Evolutionary conservation across 2,113 vertebrate species (phyloP), one percentile per base, ranked within the genome.

Genomic region (Hydrolagus affinis): DNA sequence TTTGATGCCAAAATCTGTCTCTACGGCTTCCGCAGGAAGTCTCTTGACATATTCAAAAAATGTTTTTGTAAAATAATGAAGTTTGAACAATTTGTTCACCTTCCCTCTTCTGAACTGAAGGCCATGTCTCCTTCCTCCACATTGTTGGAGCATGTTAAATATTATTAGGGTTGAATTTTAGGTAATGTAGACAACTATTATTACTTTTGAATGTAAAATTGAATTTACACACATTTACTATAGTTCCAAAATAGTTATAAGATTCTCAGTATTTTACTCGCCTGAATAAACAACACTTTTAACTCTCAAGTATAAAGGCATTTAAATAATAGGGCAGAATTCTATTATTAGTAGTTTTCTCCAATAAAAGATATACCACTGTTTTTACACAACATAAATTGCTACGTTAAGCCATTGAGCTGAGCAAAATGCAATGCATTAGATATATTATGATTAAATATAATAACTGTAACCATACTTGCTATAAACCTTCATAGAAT

Each of bases 401-500:
- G 25, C 66, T 83, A 83, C 78, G 28, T 66, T 14, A 21, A 83
- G 62, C 66, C 78, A 83, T 66, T 8, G 8, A 66, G 78, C 78
- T 83, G 78, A 66, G 62, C 25, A 83, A 83, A 83, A 83, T 83
- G 66, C 78, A 92, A 92, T 93, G 90, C 93, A 94, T 94, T 94
- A 93, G 92, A 90, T 91, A 93, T 91, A 91, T 90, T 90, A 90
- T 91, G 92, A 94, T 93, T 94, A 94, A 94, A 78, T 83, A 86
- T 78, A 83, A 94, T 94, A 93, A 94, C 93, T 92, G 92, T 90
- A 92, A 93, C 91, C 90, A 89, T 89, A 86, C 72, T 89, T 90
- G 92, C 94, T 91, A 93, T 93, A 93, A 94, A 93, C 89, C 93
- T 93, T 94, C 94, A 93, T 93, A 89, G 91, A 91, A 91, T 90